These are phyloP conservation scores for Epistrophella euchroma DNA, from an alignment of 2,888 invertebrate species.

Conservation along the genomic window DNA sequence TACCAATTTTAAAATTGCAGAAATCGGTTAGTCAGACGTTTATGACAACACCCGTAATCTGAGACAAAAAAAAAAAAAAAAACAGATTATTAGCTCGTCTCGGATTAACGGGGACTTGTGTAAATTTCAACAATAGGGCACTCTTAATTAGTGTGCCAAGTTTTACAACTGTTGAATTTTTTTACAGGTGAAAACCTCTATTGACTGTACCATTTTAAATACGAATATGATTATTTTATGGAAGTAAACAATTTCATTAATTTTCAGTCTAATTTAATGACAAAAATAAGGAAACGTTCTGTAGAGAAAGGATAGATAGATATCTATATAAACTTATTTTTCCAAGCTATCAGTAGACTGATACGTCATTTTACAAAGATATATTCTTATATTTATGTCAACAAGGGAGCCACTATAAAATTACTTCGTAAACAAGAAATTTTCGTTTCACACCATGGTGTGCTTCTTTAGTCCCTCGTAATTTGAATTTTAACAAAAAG, in stretches of 20 bases:
- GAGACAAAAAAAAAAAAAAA: too few species aligned
- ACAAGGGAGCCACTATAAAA: conserved; percentile 23
- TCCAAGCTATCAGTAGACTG: neutral
- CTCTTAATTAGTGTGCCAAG: too few species aligned
- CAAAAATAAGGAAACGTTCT: too few species aligned
- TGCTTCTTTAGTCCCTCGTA: conserved; percentile 2
- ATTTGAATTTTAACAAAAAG: conserved; percentile 33
- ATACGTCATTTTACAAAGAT: neutral
- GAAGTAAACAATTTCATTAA: conserved; percentile 2
- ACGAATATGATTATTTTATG: neutral
- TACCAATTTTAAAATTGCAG: too few species aligned
- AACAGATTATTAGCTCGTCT: too few species aligned
- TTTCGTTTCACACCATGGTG: conserved; percentile 9
- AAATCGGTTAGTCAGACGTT: too few species aligned
- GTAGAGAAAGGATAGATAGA: neutral
- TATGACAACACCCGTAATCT: too few species aligned
- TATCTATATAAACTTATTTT: neutral
- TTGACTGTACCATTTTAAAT: too few species aligned
- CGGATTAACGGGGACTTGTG: too few species aligned
- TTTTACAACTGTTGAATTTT: too few species aligned
- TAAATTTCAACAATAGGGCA: too few species aligned
- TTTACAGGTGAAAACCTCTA: too few species aligned
- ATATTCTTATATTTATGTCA: neutral
- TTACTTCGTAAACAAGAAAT: conserved; percentile 27
- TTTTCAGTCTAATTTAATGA: neutral